Conservation (phyloP, 2,113 vertebrate genomes). For the Xyrauchen texanus region DNA sequence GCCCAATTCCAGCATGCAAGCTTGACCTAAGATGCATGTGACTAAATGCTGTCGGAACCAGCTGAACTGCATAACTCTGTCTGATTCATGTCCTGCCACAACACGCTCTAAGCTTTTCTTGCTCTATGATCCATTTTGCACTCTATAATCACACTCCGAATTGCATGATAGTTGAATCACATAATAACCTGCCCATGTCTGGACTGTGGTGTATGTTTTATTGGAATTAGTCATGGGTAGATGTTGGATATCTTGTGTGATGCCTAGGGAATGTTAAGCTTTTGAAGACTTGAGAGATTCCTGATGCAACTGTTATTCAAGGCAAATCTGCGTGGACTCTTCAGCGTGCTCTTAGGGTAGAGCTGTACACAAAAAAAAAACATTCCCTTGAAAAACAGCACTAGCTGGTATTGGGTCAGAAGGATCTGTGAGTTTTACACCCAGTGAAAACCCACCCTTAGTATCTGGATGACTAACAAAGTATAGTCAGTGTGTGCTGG, state of each 20-base stretch:
- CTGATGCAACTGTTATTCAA: slow-evolving; percentile 50
- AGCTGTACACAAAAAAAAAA: neutral
- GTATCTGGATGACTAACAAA: slow-evolving; percentile 26
- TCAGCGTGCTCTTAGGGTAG: neutral
- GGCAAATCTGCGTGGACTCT: slow-evolving; percentile 13
- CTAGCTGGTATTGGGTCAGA: neutral
- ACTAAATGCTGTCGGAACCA: slow-evolving; percentile 48
- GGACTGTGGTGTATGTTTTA: neutral
- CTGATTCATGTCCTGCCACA: neutral
- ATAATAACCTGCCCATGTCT: neutral
- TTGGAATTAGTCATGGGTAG: neutral
- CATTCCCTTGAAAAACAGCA: neutral
- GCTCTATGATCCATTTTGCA: neutral
- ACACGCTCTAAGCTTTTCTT: neutral
- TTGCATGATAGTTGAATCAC: neutral
- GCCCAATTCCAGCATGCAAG: neutral
- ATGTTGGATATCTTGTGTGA: slow-evolving; percentile 34
- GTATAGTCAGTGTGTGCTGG: neutral
- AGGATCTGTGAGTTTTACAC: neutral
- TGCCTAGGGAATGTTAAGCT: slow-evolving; percentile 58
- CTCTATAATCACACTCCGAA: slow-evolving; percentile 10
- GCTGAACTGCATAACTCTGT: slow-evolving; percentile 49
- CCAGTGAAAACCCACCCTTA: neutral
- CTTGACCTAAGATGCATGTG: neutral
- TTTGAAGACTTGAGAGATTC: slow-evolving; percentile 64